These are phyloP conservation scores for Saccostrea cuccullata DNA, from an alignment of 1,140 invertebrate species.

Conservation along the genomic window DNA sequence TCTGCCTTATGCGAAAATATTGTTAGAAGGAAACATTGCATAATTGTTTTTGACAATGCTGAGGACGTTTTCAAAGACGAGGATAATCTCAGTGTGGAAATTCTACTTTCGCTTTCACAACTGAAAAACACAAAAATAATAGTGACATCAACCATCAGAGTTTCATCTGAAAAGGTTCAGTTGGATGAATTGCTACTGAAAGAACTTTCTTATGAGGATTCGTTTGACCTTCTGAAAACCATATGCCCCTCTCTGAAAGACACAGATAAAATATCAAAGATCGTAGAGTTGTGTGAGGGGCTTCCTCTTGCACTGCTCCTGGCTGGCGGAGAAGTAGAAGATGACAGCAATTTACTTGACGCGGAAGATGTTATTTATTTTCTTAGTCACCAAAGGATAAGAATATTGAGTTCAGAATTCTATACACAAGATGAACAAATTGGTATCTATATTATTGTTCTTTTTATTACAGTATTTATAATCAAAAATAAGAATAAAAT, in stretches of 20 bases:
- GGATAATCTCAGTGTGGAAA: neutral
- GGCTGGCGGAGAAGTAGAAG: slow-evolving; percentile 41
- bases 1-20: neutral
- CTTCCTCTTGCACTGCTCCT: slow-evolving; percentile 51
- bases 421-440: slow-evolving; percentile 44
- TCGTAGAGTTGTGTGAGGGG: slow-evolving; percentile 47
- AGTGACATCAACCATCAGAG: slow-evolving; percentile 42
- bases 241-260: slow-evolving; percentile 41
- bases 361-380: slow-evolving; percentile 37
- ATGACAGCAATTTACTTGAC: neutral
- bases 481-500: too few relatives aligned
- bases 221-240: slow-evolving; percentile 37
- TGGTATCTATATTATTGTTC: neutral
- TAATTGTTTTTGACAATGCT: slow-evolving; percentile 48
- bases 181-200: neutral
- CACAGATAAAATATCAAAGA: slow-evolving; percentile 20
- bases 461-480: too few relatives aligned
- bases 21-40: neutral
- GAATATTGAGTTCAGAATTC: slow-evolving; percentile 42
- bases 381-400: slow-evolving; percentile 38
- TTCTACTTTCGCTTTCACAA: slow-evolving; percentile 15
- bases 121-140: slow-evolving; percentile 37
- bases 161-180: neutral
- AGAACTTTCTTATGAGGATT: slow-evolving; percentile 32
- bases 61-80: slow-evolving; percentile 45